Percentiles rank a stretch among this genome's conserved stretches.
These are phyloP conservation scores for Nettapus auritus DNA, from an alignment of 2,113 vertebrate species.

Conservation along the genomic window DNA sequence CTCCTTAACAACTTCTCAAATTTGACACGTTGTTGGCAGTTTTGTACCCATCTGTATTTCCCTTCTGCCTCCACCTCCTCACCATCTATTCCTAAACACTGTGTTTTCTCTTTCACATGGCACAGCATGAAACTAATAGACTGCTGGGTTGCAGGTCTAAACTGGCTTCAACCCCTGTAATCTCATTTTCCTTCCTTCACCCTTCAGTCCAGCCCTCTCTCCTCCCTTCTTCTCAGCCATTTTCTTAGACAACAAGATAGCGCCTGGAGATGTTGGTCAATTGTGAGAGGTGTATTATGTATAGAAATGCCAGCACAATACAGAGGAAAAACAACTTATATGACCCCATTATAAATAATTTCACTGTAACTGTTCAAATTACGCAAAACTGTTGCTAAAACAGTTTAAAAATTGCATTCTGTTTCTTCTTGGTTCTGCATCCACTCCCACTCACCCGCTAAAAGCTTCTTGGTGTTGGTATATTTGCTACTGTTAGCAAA, in stretches of 20 bases:
- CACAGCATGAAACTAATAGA: neutral
- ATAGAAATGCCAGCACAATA: neutral
- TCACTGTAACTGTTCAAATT: neutral
- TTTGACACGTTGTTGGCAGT: neutral
- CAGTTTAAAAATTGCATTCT: neutral
- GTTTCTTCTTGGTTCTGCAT: neutral
- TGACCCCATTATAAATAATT: neutral
- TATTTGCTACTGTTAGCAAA: neutral
- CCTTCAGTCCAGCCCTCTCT: neutral
- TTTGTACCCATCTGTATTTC: constrained; percentile 10
- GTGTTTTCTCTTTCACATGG: neutral
- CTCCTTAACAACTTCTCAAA: neutral
- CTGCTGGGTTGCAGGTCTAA: neutral
- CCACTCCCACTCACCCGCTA: neutral
- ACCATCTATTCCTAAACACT: neutral
- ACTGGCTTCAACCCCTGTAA: neutral
- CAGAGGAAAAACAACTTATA: neutral
- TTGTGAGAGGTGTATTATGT: neutral
- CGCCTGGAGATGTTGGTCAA: neutral
- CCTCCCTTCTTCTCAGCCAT: neutral
- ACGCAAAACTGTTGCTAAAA: neutral
- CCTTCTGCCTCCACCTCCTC: constrained; percentile 28
- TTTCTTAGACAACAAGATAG: neutral
- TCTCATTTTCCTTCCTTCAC: neutral
- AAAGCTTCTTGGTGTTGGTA: neutral